Percentiles rank a stretch among this genome's conserved stretches.
These are phyloP conservation scores for Uropetala carovei DNA, from an alignment of 2,888 invertebrate species.

Conservation along the genomic window DNA sequence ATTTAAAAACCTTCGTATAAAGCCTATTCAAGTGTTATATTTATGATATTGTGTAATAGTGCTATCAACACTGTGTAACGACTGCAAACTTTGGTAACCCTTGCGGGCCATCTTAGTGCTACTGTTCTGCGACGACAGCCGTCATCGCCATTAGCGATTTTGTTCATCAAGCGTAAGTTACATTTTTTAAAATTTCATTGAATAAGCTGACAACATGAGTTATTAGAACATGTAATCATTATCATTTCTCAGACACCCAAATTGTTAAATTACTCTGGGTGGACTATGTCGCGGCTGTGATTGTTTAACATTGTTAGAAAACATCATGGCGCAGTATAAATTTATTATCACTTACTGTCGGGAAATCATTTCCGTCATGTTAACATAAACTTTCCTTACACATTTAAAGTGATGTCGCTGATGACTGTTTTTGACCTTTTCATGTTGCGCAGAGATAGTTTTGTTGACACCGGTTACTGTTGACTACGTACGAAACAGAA, in stretches of 20 bases:
- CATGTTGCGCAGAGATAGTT: neutral
- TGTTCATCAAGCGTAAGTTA: neutral
- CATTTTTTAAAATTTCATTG: too few species aligned
- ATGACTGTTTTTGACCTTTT: neutral
- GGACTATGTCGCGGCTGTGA: neutral
- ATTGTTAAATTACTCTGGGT: neutral
- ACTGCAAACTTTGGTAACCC: neutral
- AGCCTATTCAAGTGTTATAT: too few species aligned
- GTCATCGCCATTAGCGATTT: slow-evolving; percentile 38
- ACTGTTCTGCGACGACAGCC: neutral
- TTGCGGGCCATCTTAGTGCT: neutral
- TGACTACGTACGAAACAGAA: neutral
- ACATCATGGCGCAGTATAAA: neutral
- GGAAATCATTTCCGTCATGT: neutral
- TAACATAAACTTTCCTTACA: neutral
- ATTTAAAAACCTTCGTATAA: too few species aligned
- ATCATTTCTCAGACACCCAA: too few species aligned
- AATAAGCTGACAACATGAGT: too few species aligned
- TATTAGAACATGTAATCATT: too few species aligned
- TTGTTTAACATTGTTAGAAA: slow-evolving; percentile 35
- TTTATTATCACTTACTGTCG: neutral
- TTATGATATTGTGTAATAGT: too few species aligned
- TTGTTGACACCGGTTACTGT: neutral
- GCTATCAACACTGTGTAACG: too few species aligned
- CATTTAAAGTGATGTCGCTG: neutral